phyloP scores from a whole-genome alignment of 1,140 invertebrate species.

The Meloidogyne hapla region DNA sequence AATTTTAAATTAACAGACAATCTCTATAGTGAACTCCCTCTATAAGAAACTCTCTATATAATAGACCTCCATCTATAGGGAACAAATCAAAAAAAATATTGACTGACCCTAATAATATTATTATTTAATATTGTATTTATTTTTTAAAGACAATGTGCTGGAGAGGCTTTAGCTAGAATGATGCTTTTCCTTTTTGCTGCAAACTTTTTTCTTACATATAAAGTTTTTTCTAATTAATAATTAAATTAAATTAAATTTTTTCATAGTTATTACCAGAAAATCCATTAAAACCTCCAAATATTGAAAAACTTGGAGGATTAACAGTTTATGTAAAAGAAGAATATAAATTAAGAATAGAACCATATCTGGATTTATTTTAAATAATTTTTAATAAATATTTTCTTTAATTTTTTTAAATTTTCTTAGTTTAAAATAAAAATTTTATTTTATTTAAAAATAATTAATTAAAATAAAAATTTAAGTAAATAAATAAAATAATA shows the following conservation, averaged over 20 bases:
- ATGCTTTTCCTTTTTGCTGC: constrained; percentile 39
- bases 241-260: neutral
- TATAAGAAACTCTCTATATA: no score
- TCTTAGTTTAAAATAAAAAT: neutral
- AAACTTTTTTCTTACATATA: constrained; percentile 32
- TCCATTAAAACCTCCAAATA: constrained; percentile 14
- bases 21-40: no score
- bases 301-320: constrained; percentile 12
- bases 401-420: neutral
- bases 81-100: no score
- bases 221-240: constrained; percentile 21
- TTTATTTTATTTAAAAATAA: neutral
- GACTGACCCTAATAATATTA: no score
- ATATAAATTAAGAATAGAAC: constrained; percentile 7
- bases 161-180: constrained; percentile 39
- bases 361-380: constrained; percentile 1
- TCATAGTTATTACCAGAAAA: constrained; percentile 15
- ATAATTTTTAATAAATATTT: constrained; percentile 7
- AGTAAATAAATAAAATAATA: neutral
- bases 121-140: neutral
- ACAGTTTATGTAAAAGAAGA: constrained; percentile 14
- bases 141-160: constrained; percentile 33
- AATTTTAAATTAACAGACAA: no score
- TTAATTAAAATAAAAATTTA: no score
- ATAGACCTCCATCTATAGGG: no score